Percentiles rank a stretch among this genome's conserved stretches.
These are phyloP conservation scores for Triops longicaudatus DNA, from an alignment of 1,140 invertebrate genomes.

Conservation along the genomic window DNA sequence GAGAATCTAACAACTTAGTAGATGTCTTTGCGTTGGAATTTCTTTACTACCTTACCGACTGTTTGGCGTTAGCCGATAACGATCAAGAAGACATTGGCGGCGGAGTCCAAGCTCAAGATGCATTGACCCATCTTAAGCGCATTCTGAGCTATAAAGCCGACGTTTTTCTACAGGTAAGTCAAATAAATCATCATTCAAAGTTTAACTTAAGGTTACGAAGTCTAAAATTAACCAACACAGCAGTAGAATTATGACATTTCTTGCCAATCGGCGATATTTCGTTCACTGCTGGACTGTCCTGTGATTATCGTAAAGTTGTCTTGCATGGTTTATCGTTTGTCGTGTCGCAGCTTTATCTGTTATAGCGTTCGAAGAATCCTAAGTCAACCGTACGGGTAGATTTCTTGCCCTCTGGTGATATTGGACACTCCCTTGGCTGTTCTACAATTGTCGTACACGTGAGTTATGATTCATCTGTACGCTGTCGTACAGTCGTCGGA, in stretches of 20 bases:
- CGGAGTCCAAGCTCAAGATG: not conserved
- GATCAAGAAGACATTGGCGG: not conserved
- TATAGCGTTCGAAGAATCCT: too few species aligned
- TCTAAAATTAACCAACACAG: not conserved
- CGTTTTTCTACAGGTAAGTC: not conserved
- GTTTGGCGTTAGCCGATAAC: conserved; percentile 18
- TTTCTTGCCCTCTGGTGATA: too few species aligned
- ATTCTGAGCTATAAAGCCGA: not conserved
- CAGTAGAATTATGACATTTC: not conserved
- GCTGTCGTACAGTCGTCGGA: too few species aligned
- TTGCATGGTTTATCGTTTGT: too few species aligned
- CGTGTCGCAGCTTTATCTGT: too few species aligned
- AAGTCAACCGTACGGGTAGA: too few species aligned
- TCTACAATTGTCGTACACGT: too few species aligned
- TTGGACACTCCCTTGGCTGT: too few species aligned
- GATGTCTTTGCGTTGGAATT: conserved; percentile 22
- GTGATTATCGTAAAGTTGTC: too few species aligned
- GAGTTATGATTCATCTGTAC: too few species aligned
- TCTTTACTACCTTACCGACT: conserved; percentile 18
- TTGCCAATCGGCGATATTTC: too few species aligned
- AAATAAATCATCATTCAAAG: not conserved
- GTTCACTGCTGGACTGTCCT: too few species aligned
- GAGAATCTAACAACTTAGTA: conserved; percentile 17
- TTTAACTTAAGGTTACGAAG: not conserved
- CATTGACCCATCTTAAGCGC: conserved; percentile 16